phyloP scores from a whole-genome alignment of 2,113 vertebrate genomes.

The Hydrochoerus hydrochaeris region DNA sequence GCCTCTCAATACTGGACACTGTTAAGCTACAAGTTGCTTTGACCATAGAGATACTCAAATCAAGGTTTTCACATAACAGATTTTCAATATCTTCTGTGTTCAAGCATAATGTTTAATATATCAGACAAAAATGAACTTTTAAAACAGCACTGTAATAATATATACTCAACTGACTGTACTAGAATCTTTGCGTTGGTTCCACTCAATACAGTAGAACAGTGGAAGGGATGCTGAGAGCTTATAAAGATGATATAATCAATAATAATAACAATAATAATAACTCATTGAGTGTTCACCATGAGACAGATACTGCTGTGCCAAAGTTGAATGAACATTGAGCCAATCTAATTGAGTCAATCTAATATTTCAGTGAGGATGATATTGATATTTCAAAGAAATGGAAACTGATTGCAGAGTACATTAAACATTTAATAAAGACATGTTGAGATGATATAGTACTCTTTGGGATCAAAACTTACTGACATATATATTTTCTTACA shows the following conservation, averaged over 20 bases:
- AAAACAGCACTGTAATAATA: background rate
- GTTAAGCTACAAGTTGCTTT: slow-evolving; percentile 65
- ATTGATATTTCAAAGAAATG: slow-evolving; percentile 53
- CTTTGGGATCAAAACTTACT: background rate
- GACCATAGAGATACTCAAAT: slow-evolving; percentile 59
- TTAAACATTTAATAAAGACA: background rate
- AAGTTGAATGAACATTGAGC: background rate
- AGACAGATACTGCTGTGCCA: background rate
- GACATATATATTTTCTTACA: background rate
- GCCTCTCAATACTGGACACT: slow-evolving; percentile 57
- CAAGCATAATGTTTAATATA: slow-evolving; percentile 31
- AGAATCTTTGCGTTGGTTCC: background rate
- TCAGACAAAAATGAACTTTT: slow-evolving; percentile 59
- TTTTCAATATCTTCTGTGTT: slow-evolving; percentile 36
- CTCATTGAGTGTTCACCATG: background rate
- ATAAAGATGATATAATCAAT: background rate
- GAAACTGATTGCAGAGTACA: slow-evolving; percentile 8
- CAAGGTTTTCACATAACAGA: slow-evolving; percentile 43
- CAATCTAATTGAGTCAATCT: background rate
- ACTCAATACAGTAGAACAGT: background rate
- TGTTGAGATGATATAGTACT: background rate
- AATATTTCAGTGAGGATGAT: background rate
- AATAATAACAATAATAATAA: background rate
- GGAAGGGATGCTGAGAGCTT: background rate
- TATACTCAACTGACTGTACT: background rate